Evolutionary conservation across 2,113 vertebrate species (phyloP).

Genomic region (Tyto alba): DNA sequence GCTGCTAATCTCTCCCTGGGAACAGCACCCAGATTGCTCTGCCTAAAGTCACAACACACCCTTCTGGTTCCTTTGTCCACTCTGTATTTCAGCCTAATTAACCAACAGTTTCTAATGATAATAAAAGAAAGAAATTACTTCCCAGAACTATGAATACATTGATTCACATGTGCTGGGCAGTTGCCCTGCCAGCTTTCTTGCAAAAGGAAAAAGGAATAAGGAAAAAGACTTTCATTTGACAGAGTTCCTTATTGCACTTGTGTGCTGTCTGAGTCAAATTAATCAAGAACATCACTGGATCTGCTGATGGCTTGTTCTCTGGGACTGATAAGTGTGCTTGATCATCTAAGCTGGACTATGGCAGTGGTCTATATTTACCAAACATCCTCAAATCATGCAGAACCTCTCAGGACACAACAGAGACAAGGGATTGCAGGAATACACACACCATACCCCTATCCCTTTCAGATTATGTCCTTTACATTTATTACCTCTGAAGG

Average conservation of each 20-base stretch:
- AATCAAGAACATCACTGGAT: not conserved
- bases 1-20: not conserved
- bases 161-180: not conserved
- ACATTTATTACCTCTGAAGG: not conserved
- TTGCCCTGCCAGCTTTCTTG: not conserved
- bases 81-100: not conserved
- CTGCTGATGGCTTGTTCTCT: not conserved
- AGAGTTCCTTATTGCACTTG: not conserved
- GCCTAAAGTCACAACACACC: conserved; percentile 5
- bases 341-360: not conserved
- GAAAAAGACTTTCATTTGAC: not conserved
- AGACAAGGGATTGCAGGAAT: not conserved
- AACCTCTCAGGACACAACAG: not conserved
- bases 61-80: not conserved
- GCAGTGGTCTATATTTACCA: not conserved
- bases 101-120: not conserved
- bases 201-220: not conserved
- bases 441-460: not conserved
- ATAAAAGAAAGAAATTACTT: not conserved
- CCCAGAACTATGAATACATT: not conserved
- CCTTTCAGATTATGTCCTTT: not conserved
- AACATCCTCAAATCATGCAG: not conserved
- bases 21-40: conserved; percentile 15
- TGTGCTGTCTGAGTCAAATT: not conserved
- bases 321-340: not conserved